Evolutionary conservation across 37 sponge, comb jelly and placozoan species (phyloP), one percentile per base, ranked within the genome.

Genomic region (Axinella damicornis): DNA sequence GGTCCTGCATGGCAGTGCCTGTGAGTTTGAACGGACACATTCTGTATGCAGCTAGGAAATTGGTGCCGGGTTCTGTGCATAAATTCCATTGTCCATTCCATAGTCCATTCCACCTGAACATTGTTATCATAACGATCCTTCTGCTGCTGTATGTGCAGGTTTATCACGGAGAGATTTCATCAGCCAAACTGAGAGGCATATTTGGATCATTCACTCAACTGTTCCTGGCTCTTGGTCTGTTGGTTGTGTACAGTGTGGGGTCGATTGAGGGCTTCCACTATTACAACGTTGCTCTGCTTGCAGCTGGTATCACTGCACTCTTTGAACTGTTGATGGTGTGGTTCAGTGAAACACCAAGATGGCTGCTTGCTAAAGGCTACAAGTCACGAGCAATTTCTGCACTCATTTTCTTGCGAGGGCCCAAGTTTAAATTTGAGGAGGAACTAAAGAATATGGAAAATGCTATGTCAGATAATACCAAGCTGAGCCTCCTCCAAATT

Each of bases 271-370:
- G 57, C 6, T 66, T 91, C 52, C 19, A 58, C 5, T 85, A 91
- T 57, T 79, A 81, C 40, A 30, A 76, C 21, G 25, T 75, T 5
- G 73, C 86, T 20, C 68, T 91, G 22, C 41, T 80, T 12, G 36
- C 65, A 16, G 38, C 80, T 19, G 82, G 77, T 0, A 46, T 80
- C 25, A 35, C 80, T 37, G 41, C 78, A 18, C 52, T 85, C 18
- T 75, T 82, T 80, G 37, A 27, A 33, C 25, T 85, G 0, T 5
- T 69, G 16, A 53, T 84, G 46, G 30, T 75, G 14, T 83, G 65
- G 35, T 24, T 83, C 31, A 36, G 36, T 32, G 88, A 87, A 55
- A 78, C 85, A 13, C 95, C 95, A 0, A 71, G 92, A 34, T 90
- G 78, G 80, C 77, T 91, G 18, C 65, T 94, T 22, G 63, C 38